Evolutionary conservation across 2,797 vertebrate species (phyloP), one percentile per base, ranked within the genome.

Genomic region (Amblyraja radiata): DNA sequence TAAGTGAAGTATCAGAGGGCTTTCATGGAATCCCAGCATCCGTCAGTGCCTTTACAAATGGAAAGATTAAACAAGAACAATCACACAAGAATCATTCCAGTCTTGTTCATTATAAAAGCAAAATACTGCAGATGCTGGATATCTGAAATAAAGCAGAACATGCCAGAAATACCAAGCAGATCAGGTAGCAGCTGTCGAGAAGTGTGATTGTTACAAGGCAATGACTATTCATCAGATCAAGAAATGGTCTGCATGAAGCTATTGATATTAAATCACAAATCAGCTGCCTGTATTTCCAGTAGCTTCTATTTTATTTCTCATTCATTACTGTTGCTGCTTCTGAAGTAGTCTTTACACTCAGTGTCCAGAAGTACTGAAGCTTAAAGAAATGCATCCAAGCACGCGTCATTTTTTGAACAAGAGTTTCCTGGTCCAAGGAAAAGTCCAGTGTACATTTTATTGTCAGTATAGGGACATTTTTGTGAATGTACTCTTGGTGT

Each of bases 61-160:
- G 84, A 88, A 88, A 86, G 13, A n/a, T 63, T n/a, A 86, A 65
- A 88, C n/a, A 58, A 88, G 84, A 88, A 88, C 63, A 88, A 21
- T 88, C n/a, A 63, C 7, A 68, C n/a, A 18, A 74, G 39, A 92
- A 92, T 92, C 39, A 76, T 71, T 54, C 39, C 36, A 46, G 13
- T 74, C 68, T 76, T 11, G 16, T 74, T 76, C 39, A 92, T 88
- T 88, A 68, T 16, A 68, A 73, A 73, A 73, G 4, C 6, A 73
- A 73, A 73, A 73, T 68, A 73, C 71, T 68, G 65, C 65, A 68
- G 65, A 68, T 68, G 65, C 65, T 68, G 65, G 65, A 68, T 9
- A 68, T 68, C 65, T 68, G 65, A 68, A 68, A 68, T 68, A 68
- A 68, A 68, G 16, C 65, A 68, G 46, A 46, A 46, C 46, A 46